These are phyloP conservation scores for Agrochola lota DNA, from an alignment of 2,888 invertebrate genomes.

Conservation along the genomic window DNA sequence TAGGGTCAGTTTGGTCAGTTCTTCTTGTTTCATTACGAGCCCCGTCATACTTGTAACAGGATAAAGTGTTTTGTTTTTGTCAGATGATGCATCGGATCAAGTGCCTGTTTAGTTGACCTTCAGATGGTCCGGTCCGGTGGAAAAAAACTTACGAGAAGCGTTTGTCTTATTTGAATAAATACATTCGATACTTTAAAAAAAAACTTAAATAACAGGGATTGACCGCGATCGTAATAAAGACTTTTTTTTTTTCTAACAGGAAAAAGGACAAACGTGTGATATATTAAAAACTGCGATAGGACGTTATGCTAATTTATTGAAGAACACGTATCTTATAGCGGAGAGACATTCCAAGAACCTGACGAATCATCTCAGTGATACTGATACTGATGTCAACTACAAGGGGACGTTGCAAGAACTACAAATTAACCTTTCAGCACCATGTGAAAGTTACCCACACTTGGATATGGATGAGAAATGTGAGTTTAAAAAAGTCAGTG, in stretches of 20 bases:
- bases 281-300: constrained; percentile 69
- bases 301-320: constrained; percentile 63
- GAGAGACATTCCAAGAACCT: constrained; percentile 44
- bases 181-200: too few species aligned
- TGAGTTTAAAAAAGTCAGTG: constrained; percentile 80
- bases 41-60: too few species aligned
- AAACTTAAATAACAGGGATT: too few species aligned
- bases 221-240: too few species aligned
- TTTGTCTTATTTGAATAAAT: too few species aligned
- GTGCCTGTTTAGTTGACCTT: too few species aligned
- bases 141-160: too few species aligned
- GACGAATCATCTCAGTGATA: not conserved
- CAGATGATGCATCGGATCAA: too few species aligned
- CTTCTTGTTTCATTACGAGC: too few species aligned
- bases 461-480: constrained; percentile 94
- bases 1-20: too few species aligned
- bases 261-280: constrained; percentile 88
- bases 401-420: constrained; percentile 83
- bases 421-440: constrained; percentile 88
- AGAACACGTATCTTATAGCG: constrained; percentile 51
- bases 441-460: constrained; percentile 92
- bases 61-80: too few species aligned
- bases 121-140: too few species aligned
- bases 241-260: constrained; percentile 49
- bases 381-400: constrained; percentile 33